Percentiles rank a stretch among this genome's conserved stretches.
Evolutionary conservation across 2,888 invertebrate genomes (phyloP).

Genomic region (Netelia virgata): DNA sequence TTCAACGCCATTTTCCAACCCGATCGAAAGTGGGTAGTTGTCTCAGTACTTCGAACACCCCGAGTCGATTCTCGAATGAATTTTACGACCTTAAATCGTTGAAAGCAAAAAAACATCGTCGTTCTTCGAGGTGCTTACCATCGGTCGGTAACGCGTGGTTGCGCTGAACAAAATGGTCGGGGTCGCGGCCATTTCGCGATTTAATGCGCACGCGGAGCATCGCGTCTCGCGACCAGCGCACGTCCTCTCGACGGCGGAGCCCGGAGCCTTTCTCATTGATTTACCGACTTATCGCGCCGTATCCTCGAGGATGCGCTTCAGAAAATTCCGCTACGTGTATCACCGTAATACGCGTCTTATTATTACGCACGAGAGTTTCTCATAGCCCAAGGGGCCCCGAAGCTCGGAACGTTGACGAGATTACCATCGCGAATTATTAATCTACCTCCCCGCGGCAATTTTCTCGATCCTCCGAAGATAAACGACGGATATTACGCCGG

Average conservation of each 20-base stretch:
- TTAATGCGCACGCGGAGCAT: background rate
- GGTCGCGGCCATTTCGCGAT: slow-evolving; percentile 32
- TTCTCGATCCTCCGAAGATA: slow-evolving; percentile 33
- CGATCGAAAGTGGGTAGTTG: no score
- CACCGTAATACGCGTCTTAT: no score
- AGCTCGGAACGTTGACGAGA: slow-evolving; percentile 28
- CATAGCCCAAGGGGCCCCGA: background rate
- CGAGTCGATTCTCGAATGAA: no score
- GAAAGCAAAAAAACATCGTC: no score
- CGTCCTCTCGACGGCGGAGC: background rate
- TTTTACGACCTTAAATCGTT: no score
- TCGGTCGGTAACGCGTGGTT: no score
- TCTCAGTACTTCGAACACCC: no score
- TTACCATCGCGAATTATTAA: slow-evolving; percentile 57
- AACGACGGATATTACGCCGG: background rate
- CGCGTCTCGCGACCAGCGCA: background rate
- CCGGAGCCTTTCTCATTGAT: background rate
- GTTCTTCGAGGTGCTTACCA: no score
- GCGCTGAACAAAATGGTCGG: slow-evolving; percentile 29
- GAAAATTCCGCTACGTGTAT: no score
- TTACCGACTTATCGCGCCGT: no score
- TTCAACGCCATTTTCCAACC: no score
- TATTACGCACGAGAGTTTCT: background rate
- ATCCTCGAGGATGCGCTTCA: no score
- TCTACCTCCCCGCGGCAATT: slow-evolving; percentile 41